A percentile compares a stretch with the other conserved stretches of the same genome.
phyloP scores from a whole-genome alignment of 2,113 vertebrate genomes.

The Hemibagrus wyckioides region DNA sequence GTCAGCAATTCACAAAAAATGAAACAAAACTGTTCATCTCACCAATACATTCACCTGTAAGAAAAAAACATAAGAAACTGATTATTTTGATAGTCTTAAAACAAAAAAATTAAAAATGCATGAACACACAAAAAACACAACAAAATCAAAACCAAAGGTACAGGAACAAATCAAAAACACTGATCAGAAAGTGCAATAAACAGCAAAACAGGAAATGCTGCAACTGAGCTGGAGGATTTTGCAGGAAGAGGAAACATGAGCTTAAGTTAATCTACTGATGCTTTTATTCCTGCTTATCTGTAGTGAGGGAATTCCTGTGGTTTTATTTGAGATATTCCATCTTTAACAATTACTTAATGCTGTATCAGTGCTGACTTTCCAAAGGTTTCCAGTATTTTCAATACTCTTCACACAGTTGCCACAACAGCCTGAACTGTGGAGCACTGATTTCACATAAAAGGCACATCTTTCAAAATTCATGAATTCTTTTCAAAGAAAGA shows the following conservation, averaged over 20 bases:
- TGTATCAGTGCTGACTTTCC: not conserved
- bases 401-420: no score
- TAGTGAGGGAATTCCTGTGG: not conserved
- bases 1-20: no score
- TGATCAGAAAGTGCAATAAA: no score
- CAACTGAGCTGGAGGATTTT: not conserved
- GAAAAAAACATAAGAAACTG: no score
- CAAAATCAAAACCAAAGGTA: no score
- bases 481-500: not conserved
- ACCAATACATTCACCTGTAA: no score
- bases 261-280: not conserved
- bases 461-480: not conserved
- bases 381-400: not conserved
- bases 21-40: no score
- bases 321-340: not conserved
- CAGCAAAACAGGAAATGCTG: no score
- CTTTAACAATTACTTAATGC: not conserved
- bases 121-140: no score
- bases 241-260: not conserved
- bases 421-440: not conserved
- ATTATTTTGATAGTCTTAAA: no score
- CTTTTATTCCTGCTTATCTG: not conserved
- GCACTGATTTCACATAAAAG: not conserved
- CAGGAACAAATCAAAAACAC: no score
- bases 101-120: no score